phyloP scores from a whole-genome alignment of 2,113 vertebrate genomes.

The Salvelinus alpinus region DNA sequence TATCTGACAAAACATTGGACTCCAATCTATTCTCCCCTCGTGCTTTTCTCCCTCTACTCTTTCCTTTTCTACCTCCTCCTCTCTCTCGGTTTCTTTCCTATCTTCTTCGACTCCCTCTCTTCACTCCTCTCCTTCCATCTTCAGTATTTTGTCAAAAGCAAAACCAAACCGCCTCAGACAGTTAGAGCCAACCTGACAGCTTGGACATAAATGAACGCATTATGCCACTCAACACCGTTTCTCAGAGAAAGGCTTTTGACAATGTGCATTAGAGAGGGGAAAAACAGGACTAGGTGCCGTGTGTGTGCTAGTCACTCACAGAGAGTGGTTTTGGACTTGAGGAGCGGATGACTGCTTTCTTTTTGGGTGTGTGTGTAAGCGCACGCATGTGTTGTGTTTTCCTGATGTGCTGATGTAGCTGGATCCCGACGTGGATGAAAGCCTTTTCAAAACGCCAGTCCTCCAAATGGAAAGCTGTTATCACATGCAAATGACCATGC shows the following conservation, averaged over 20 bases:
- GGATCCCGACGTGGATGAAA: neutral
- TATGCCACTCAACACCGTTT: neutral
- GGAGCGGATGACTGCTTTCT: no score
- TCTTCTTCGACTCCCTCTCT: neutral
- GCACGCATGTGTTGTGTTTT: neutral
- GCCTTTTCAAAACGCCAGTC: constrained; percentile 17
- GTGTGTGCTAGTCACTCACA: no score
- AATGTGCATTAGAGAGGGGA: neutral
- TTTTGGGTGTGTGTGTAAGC: neutral
- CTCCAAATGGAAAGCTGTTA: constrained; percentile 23
- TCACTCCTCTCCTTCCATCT: neutral
- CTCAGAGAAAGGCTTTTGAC: neutral
- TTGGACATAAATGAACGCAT: neutral
- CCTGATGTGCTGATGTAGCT: constrained; percentile 26
- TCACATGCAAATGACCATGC: constrained; percentile 53
- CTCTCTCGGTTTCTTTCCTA: no score
- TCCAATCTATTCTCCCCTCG: neutral
- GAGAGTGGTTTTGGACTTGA: neutral
- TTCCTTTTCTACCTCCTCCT: no score
- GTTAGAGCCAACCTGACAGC: neutral
- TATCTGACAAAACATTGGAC: neutral
- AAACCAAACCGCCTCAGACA: neutral
- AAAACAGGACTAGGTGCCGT: neutral
- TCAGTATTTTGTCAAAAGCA: neutral
- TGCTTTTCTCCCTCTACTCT: neutral